Evolutionary conservation across 2,888 invertebrate genomes (phyloP).

Genomic region (Aphelenchoides bicaudatus): DNA sequence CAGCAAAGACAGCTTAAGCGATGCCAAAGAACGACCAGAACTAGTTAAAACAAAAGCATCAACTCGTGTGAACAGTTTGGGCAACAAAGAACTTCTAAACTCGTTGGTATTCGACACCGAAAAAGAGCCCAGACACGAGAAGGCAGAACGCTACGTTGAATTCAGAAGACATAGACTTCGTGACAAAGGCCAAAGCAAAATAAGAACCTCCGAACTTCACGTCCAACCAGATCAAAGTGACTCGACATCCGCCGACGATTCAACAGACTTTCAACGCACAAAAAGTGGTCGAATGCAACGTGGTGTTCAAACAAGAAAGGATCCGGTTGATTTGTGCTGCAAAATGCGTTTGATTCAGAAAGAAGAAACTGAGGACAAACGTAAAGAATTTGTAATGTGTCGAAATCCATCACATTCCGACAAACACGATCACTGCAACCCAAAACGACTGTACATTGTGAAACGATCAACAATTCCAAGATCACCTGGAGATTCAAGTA

Average conservation of each 20-base stretch:
- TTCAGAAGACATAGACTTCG: neutral
- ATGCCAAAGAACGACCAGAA: neutral
- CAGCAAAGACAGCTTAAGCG: neutral
- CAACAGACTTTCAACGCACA: conserved; percentile 24
- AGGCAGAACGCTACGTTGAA: neutral
- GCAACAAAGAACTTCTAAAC: neutral
- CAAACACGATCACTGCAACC: conserved; percentile 12
- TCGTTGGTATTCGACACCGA: conserved; percentile 1
- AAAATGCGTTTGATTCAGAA: conserved; percentile 14
- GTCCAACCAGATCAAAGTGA: neutral
- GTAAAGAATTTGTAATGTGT: conserved; percentile 19
- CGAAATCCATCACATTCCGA: conserved; percentile 18
- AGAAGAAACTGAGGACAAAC: conserved; percentile 4
- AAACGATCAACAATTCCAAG: conserved; percentile 19
- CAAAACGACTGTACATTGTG: conserved; percentile 19
- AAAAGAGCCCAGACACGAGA: neutral
- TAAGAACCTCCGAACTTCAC: neutral
- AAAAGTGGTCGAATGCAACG: conserved; percentile 17
- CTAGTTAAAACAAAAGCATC: neutral
- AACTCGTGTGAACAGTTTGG: neutral
- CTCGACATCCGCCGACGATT: conserved; percentile 11
- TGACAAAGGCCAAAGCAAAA: neutral
- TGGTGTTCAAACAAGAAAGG: conserved; percentile 11
- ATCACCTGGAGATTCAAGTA: too few relatives aligned
- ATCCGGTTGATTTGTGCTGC: conserved; percentile 27